Evolutionary conservation across 2,797 vertebrate species (phyloP), one percentile per base, ranked within the genome.

Genomic region (Platalea minor): DNA sequence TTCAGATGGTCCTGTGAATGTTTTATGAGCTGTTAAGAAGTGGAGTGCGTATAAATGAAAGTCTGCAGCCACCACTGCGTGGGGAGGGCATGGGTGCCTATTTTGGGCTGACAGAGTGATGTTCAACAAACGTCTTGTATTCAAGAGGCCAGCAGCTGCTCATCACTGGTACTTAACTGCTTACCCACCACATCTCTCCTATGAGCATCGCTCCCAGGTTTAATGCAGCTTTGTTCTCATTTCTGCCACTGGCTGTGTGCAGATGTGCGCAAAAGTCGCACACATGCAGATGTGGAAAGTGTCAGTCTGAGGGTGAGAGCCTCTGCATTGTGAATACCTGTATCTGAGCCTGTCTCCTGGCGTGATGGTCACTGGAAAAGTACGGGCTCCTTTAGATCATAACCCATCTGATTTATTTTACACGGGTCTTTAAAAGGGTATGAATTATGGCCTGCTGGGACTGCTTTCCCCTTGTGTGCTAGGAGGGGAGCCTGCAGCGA

Each of bases 91-190:
- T 0, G 3, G 57, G 33, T 89, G 70, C 60, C 85, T 94, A 67
- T 96, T 96, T 78, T 88, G 73, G 76, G 63, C 67, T 96, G 85
- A n/a, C 75, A 78, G 80, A 91, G 39, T 73, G 79, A 78, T 60
- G 46, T 93, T 94, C 89, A 75, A 59, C 82, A 69, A 85, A 28
- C 13, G 6, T 88, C 53, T 91, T 89, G 17, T 65, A 24, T 74
- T 93, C 82, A 61, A 64, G 85, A 92, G 89, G 57, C 64, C 88
- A 93, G 31, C 94, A 94, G 96, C 93, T 96, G 79, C 76, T 96
- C 64, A 15, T 91, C 61, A 37, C 75, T 88, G 82, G 26, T 84
- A n/a, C 50, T 92, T 89, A 77, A 89, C 85, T 96, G 29, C 69
- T 92, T 74, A 61, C 28, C 60, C 31, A 65, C 76, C 61, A 9